phyloP scores from a whole-genome alignment of 2,888 invertebrate genomes.

The Diplazon laetatorius region DNA sequence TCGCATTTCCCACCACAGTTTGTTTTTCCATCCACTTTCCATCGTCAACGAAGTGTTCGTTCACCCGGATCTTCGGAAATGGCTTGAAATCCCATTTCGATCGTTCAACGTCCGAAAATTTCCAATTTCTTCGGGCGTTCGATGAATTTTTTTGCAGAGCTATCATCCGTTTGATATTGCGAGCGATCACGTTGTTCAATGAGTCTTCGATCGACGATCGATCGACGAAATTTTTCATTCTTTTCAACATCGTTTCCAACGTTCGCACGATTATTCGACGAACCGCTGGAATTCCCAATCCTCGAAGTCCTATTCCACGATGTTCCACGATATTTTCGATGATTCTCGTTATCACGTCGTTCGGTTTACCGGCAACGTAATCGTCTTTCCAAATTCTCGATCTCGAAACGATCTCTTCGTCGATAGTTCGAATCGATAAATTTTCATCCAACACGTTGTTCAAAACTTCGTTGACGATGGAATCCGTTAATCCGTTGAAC shows the following conservation, averaged over 20 bases:
- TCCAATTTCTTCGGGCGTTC: neutral
- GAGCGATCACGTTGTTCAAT: constrained; percentile 53
- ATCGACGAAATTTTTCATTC: constrained; percentile 52
- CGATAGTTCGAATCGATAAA: constrained; percentile 13
- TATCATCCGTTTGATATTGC: neutral
- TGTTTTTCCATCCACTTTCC: constrained; percentile 51
- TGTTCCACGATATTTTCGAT: constrained; percentile 60
- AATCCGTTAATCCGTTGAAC: constrained; percentile 48
- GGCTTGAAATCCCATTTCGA: constrained; percentile 2
- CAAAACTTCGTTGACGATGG: constrained; percentile 57
- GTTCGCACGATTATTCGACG: constrained; percentile 73
- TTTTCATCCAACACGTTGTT: constrained; percentile 34
- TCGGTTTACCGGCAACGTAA: neutral
- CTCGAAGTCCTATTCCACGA: constrained; percentile 65
- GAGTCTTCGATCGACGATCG: constrained; percentile 65
- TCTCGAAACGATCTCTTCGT: constrained; percentile 19
- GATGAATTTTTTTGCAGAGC: neutral
- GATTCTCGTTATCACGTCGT: constrained; percentile 26
- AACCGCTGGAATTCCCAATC: constrained; percentile 61
- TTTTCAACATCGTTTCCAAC: constrained; percentile 65
- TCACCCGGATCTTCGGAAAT: constrained; percentile 46
- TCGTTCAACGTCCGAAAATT: neutral
- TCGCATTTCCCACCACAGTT: constrained; percentile 11
- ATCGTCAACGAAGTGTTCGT: constrained; percentile 41
- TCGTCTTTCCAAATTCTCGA: constrained; percentile 42